These are phyloP conservation scores for Odiellus spinosus DNA, from an alignment of 2,888 invertebrate species.

Conservation along the genomic window DNA sequence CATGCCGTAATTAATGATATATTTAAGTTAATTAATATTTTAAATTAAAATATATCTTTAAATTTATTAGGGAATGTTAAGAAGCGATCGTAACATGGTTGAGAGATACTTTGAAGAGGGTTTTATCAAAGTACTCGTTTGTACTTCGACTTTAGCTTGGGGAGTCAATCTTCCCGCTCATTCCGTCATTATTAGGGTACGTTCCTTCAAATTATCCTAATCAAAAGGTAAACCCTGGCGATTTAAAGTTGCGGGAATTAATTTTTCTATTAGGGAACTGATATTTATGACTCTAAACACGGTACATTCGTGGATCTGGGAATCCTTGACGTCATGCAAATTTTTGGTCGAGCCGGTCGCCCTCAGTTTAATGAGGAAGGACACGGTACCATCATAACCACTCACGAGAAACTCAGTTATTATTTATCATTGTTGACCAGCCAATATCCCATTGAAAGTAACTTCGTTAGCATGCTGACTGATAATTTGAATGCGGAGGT, in stretches of 20 bases:
- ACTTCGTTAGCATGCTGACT: slow-evolving; percentile 73
- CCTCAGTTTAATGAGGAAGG: slow-evolving; percentile 94
- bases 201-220: slow-evolving; percentile 14
- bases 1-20: no score
- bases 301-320: slow-evolving; percentile 88
- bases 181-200: slow-evolving; percentile 82
- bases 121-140: slow-evolving; percentile 68
- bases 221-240: neutral
- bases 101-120: slow-evolving; percentile 84
- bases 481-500: slow-evolving; percentile 98
- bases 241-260: neutral
- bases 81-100: slow-evolving; percentile 69
- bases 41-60: no score
- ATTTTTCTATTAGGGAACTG: slow-evolving; percentile 44
- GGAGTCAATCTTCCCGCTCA: slow-evolving; percentile 98
- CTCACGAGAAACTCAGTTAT: slow-evolving; percentile 75
- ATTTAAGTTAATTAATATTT: no score
- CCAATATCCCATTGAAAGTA: slow-evolving; percentile 96
- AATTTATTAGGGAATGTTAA: slow-evolving; percentile 74
- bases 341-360: slow-evolving; percentile 94
- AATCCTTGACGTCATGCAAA: slow-evolving; percentile 92
- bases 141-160: slow-evolving; percentile 97
- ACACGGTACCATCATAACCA: slow-evolving; percentile 86
- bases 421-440: slow-evolving; percentile 86
- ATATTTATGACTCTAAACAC: slow-evolving; percentile 89